Evolutionary conservation across 1,140 invertebrate genomes (phyloP).

Genomic region (Oncopeltus fasciatus): DNA sequence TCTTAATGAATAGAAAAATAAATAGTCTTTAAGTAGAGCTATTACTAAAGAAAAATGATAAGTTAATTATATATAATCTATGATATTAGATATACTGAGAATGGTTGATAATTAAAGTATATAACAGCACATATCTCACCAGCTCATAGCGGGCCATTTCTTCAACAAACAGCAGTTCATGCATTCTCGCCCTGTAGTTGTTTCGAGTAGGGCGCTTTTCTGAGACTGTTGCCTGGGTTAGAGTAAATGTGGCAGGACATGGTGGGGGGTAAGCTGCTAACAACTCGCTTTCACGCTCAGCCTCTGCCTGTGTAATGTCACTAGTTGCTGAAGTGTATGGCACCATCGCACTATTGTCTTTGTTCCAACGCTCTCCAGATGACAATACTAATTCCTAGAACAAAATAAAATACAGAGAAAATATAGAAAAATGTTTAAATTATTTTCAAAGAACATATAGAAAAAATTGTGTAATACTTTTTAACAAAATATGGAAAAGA

Average conservation of each 20-base stretch:
- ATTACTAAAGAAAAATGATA: too few relatives aligned
- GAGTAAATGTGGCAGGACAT: conserved; percentile 44
- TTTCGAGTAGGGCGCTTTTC: conserved; percentile 49
- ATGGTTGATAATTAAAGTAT: too few relatives aligned
- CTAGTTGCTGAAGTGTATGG: conserved; percentile 42
- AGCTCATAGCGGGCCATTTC: conserved; percentile 64
- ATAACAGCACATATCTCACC: too few relatives aligned
- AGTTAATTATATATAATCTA: too few relatives aligned
- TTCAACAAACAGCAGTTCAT: conserved; percentile 62
- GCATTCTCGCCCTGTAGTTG: conserved; percentile 63
- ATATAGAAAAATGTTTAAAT: not conserved
- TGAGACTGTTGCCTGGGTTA: conserved; percentile 50
- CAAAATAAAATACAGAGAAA: not conserved
- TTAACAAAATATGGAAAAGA: too few relatives aligned
- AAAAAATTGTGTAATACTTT: not conserved
- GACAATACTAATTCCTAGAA: conserved; percentile 39
- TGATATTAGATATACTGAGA: too few relatives aligned
- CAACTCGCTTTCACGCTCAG: conserved; percentile 41
- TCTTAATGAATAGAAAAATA: too few relatives aligned
- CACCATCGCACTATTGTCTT: conserved; percentile 36
- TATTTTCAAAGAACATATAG: not conserved
- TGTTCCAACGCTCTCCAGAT: conserved; percentile 44
- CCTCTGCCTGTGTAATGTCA: conserved; percentile 29
- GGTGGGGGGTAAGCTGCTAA: conserved; percentile 52
- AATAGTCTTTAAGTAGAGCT: too few relatives aligned